Evolutionary conservation across 2,113 vertebrate genomes (phyloP).

Genomic region (Rallus limicola): DNA sequence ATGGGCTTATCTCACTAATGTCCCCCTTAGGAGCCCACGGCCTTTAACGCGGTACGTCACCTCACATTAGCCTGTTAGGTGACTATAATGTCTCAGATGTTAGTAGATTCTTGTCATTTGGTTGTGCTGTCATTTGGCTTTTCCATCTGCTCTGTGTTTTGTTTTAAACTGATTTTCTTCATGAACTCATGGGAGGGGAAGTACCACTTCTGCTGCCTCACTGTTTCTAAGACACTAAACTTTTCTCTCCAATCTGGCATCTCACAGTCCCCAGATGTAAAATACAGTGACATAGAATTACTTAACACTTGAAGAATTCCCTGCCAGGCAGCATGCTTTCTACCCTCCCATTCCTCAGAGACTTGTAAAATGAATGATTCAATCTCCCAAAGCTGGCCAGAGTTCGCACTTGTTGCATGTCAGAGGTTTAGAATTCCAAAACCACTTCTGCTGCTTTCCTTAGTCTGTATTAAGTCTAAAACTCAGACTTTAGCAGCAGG

Average conservation of each 20-base stretch:
- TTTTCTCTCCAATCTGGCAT: conserved; percentile 16
- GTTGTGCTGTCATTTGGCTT: neutral
- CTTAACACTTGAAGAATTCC: conserved; percentile 78
- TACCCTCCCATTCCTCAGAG: conserved; percentile 74
- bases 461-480: neutral
- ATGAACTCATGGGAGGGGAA: neutral
- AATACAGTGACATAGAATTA: conserved; percentile 77
- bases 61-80: neutral
- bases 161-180: neutral
- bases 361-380: conserved; percentile 74
- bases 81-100: neutral
- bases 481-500: neutral
- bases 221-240: neutral
- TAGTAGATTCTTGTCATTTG: neutral
- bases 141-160: neutral
- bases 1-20: neutral
- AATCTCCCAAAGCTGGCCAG: conserved; percentile 56
- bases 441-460: neutral
- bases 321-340: conserved; percentile 59
- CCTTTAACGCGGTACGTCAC: neutral
- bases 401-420: conserved; percentile 43
- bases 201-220: neutral
- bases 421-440: conserved; percentile 55
- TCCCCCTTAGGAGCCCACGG: neutral
- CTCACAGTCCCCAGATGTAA: conserved; percentile 55